Conservation (phyloP, 2,888 invertebrate species). For the Cotesia congregata region DNA sequence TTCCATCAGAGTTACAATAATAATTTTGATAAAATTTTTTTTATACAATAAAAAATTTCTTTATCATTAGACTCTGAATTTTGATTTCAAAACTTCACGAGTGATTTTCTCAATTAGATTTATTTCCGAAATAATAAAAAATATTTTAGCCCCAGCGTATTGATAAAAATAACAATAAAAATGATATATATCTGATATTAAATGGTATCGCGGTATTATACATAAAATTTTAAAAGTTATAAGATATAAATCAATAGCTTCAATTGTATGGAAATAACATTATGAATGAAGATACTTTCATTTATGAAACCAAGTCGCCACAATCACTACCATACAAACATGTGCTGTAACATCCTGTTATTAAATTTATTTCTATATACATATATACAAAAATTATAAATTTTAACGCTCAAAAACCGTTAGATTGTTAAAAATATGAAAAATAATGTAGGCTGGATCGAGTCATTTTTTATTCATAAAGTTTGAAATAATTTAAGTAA, state of each 20-base stretch:
- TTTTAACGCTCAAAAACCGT: too few relatives aligned
- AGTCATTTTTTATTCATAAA: not conserved
- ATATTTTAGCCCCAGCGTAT: too few relatives aligned
- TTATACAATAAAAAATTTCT: too few relatives aligned
- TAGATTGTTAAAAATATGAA: too few relatives aligned
- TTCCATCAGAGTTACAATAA: too few relatives aligned
- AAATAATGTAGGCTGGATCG: not conserved
- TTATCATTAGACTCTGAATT: too few relatives aligned
- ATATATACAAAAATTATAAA: too few relatives aligned
- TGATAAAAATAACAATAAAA: slow-evolving; percentile 2
- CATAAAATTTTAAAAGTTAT: slow-evolving; percentile 56
- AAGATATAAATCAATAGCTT: slow-evolving; percentile 66
- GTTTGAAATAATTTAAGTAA: not conserved
- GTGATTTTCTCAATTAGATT: too few relatives aligned
- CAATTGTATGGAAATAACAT: slow-evolving; percentile 70
- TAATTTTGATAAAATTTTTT: too few relatives aligned
- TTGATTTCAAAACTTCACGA: too few relatives aligned
- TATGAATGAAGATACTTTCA: slow-evolving; percentile 70
- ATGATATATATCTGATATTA: slow-evolving; percentile 4
- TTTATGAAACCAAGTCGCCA: slow-evolving; percentile 69
- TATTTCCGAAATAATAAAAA: too few relatives aligned
- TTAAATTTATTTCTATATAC: slow-evolving; percentile 47
- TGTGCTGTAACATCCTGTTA: slow-evolving; percentile 67
- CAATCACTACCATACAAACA: slow-evolving; percentile 52
- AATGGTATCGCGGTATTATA: slow-evolving; percentile 56